Base-by-base conservation (phyloP, 2,888 invertebrate species). In the Neoaliturus tenellus region DNA sequence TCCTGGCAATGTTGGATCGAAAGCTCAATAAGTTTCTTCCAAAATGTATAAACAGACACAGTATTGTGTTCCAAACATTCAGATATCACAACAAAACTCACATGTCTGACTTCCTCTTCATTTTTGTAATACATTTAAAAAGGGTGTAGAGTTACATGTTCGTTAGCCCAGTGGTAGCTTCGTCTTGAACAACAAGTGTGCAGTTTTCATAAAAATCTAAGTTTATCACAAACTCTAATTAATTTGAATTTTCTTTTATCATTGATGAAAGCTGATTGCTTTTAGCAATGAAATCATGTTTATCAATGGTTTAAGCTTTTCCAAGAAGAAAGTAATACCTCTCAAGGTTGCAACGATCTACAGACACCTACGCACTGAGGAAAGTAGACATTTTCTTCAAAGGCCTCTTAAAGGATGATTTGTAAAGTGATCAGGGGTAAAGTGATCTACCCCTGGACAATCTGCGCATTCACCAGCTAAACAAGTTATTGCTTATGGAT, bases 181-280 rank as follows among this genome's bases (percentile, higher is more conserved):
- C 75, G 14, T 75, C 80, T 31, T 51, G n/a, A 1, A 51, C 20
- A 82, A 84, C 84, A 10, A 82, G 33, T 25, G 39, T 82, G 44
- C 62, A 84, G 17, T 84, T 81, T 23, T 84, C 82, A 2, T 80
- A 44, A 28, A 83, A 83, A 44, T 83, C 83, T 23, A 62, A 78
- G 1, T 31, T 28, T 3, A 62, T 69, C 2, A 80, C 17, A 51
- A 23, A 73, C 17, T 71, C 71, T 35, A 23, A 39, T 1, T n/a
- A 8, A 12, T 23, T 14, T 10, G 67, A 25, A 14, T 81, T 81
- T 81, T 81, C 81, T 62, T 58, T 81, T 2, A 8, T 35, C 0
- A 10, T 81, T 81, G 5, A 81, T 6, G 41, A 39, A 81, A 0
- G n/a, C 17, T 25, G 2, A 23, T 39, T 81, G 81, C n/a, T 14